Evolutionary conservation across 2,113 vertebrate genomes (phyloP), one percentile per base, ranked within the genome.

Genomic region (Cygnus atratus): DNA sequence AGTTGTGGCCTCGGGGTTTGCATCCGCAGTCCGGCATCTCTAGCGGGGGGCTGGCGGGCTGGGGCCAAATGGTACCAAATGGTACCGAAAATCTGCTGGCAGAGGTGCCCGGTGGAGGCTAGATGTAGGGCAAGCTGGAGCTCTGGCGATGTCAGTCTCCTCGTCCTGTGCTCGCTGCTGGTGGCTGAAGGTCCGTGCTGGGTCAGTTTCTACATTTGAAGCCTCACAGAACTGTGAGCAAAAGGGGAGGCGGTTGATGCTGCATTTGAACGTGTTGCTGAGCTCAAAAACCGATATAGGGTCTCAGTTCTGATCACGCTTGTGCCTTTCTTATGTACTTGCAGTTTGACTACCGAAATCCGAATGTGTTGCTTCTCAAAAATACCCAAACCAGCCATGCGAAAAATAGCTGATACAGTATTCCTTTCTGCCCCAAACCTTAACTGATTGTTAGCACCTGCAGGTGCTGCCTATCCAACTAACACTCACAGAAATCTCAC

Each of bases 111-210:
- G 4, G 59, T 0, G 39, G 73, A 77, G 70, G 35, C 85, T 83
- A 7, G 72, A 94, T 92, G 73, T 94, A 84, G 95, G 96, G 28
- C 94, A 70, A 72, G 80, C 84, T 59, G 67, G 62, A 78, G 65
- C 94, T 84, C 84, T 10, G 43, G 95, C 77, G 72, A 31, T 83
- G n/a, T 11, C 26, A 86, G 57, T 84, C 58, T 65, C 52, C 59
- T n/a, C 78, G 77, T 76, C 43, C 29, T 26, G 43, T 46, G 57
- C 46, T 78, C 75, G 59, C 48, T 80, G 61, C 5, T 25, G 35
- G 39, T 58, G 25, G 10, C n/a, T 57, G 52, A 33, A 84, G 80
- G 70, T 9, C 50, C 20, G 0, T 11, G 46, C 46, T 48, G 46
- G 46, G 7, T 39, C 21, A 41, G 43, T 82, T 73, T 55, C 52